Percentiles rank a stretch among this genome's conserved stretches.
Evolutionary conservation across 2,797 vertebrate genomes (phyloP).

Genomic region (Halcyon smyrnensis): DNA sequence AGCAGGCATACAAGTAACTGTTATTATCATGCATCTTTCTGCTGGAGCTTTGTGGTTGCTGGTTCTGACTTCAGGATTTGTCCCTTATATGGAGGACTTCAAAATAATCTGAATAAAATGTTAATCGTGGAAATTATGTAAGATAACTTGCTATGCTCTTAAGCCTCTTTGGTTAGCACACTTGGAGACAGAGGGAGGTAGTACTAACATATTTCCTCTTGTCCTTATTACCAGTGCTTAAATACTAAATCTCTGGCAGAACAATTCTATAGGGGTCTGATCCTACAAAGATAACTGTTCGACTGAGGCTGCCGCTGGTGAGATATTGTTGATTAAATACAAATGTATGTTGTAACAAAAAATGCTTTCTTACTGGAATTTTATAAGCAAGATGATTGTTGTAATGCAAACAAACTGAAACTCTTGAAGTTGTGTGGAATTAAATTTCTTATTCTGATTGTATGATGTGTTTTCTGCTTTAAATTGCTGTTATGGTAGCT

Average conservation of each 20-base stretch:
- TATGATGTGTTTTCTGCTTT: conserved; percentile 11
- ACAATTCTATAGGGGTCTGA: background rate
- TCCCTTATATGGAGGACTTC: background rate
- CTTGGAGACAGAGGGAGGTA: background rate
- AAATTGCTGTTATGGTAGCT: background rate
- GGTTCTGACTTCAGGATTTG: background rate
- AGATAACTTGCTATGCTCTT: background rate
- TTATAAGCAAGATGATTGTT: background rate
- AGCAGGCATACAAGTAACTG: background rate
- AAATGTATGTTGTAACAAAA: background rate
- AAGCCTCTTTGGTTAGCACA: background rate
- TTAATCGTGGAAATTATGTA: background rate
- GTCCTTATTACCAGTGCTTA: background rate
- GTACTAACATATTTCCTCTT: background rate
- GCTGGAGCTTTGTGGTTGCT: background rate
- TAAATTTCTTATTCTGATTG: background rate
- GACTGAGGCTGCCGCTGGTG: background rate
- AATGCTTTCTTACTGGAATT: background rate
- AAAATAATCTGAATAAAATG: background rate
- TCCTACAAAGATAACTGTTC: background rate
- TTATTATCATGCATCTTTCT: background rate
- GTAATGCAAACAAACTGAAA: background rate
- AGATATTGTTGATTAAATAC: background rate
- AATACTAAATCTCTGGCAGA: background rate
- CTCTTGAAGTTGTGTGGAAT: background rate